These are phyloP conservation scores for Erebia ligea DNA, from an alignment of 2,888 invertebrate genomes.

Conservation along the genomic window DNA sequence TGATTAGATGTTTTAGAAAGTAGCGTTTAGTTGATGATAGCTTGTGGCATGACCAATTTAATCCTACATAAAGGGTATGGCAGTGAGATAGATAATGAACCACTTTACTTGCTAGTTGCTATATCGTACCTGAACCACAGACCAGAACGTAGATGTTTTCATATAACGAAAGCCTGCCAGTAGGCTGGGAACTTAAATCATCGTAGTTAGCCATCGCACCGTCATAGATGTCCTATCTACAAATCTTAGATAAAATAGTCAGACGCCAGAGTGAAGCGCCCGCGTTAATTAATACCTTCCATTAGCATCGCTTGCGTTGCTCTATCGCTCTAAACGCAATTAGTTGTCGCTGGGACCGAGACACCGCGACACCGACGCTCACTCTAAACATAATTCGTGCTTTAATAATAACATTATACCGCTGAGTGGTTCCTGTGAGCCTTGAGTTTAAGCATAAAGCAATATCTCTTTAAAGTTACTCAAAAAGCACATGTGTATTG, in stretches of 20 bases:
- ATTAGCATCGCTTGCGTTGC: conserved; percentile 77
- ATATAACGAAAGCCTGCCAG: not conserved
- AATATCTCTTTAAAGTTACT: not conserved
- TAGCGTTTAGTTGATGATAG: no score
- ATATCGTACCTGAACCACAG: no score
- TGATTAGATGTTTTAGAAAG: no score
- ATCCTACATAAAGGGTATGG: not conserved
- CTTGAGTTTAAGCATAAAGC: conserved; percentile 1
- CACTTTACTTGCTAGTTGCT: not conserved
- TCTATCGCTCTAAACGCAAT: conserved; percentile 78
- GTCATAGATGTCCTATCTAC: not conserved
- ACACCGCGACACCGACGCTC: conserved; percentile 70
- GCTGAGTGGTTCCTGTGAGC: not conserved
- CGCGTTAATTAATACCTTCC: conserved; percentile 80
- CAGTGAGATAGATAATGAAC: not conserved
- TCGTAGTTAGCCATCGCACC: not conserved
- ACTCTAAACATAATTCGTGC: conserved; percentile 75
- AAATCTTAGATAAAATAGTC: conserved; percentile 50
- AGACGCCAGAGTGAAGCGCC: conserved; percentile 73
- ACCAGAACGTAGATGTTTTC: not conserved
- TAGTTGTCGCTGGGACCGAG: conserved; percentile 66
- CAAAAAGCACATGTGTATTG: no score
- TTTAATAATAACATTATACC: conserved; percentile 68
- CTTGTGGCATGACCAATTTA: not conserved
- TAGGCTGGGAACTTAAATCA: not conserved